These are phyloP conservation scores for Charanyca ferruginea DNA, from an alignment of 2,888 invertebrate species.

Conservation along the genomic window DNA sequence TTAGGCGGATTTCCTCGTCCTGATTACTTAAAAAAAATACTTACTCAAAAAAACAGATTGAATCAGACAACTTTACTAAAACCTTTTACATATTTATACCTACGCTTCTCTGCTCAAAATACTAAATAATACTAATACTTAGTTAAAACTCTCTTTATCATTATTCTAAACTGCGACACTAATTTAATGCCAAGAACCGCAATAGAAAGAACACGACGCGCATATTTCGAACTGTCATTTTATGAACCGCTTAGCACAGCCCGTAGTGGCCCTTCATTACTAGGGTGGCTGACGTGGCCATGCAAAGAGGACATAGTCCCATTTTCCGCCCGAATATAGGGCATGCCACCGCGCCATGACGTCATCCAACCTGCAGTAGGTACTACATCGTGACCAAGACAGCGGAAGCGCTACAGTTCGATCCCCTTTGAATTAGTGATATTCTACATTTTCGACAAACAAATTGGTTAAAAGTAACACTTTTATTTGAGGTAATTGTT, in stretches of 20 bases:
- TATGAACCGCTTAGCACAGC: constrained; percentile 22
- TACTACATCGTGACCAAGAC: constrained; percentile 12
- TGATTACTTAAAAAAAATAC: too few relatives aligned
- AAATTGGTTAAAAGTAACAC: too few relatives aligned
- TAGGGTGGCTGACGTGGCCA: constrained; percentile 25
- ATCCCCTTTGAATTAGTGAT: constrained; percentile 21
- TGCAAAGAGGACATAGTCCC: constrained; percentile 41
- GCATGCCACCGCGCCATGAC: constrained; percentile 67
- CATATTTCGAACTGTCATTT: constrained; percentile 34
- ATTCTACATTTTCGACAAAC: not conserved
- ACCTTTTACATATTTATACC: too few relatives aligned
- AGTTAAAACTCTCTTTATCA: too few relatives aligned
- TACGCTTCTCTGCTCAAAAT: too few relatives aligned
- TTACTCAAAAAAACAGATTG: too few relatives aligned
- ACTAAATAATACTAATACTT: too few relatives aligned
- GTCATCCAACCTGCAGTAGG: constrained; percentile 67
- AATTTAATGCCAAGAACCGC: constrained; percentile 15
- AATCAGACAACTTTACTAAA: too few relatives aligned
- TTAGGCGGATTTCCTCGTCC: too few relatives aligned
- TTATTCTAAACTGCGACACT: not conserved
- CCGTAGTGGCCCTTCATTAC: constrained; percentile 35
- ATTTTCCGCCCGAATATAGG: constrained; percentile 74
- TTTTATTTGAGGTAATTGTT: too few relatives aligned
- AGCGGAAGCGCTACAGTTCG: constrained; percentile 1
- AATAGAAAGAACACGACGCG: not conserved